A percentile compares a stretch with the other conserved stretches of the same genome.
Evolutionary conservation across 2,113 vertebrate genomes (phyloP).

Genomic region (Zosterops pallidus): DNA sequence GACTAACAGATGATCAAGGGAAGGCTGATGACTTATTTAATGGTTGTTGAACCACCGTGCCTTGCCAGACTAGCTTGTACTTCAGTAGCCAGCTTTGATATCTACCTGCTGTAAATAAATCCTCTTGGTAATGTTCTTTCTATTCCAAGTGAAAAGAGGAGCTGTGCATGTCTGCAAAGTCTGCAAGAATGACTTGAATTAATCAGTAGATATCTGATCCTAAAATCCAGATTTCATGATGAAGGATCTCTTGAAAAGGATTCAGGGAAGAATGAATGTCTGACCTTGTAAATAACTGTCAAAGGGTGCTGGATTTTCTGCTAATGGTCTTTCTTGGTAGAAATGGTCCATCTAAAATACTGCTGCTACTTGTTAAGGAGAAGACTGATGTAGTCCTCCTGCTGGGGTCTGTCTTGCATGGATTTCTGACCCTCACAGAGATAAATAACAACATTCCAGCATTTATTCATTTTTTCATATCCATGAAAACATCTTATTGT

Average conservation of each 20-base stretch:
- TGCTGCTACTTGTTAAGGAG: neutral
- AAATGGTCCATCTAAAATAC: neutral
- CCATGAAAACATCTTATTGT: neutral
- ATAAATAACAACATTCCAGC: neutral
- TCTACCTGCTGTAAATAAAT: neutral
- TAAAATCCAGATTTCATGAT: neutral
- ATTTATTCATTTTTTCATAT: neutral
- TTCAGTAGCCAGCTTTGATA: neutral
- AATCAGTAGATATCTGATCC: neutral
- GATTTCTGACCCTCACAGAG: neutral
- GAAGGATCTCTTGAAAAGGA: neutral
- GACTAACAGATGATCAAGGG: neutral
- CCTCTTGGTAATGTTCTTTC: neutral
- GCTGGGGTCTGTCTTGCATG: neutral
- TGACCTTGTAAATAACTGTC: neutral
- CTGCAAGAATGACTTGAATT: neutral
- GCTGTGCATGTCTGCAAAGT: fast-evolving
- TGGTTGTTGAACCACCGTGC: neutral
- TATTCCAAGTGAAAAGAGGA: neutral
- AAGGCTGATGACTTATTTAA: neutral
- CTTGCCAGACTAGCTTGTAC: neutral
- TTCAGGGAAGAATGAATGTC: neutral
- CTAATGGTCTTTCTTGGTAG: fast-evolving
- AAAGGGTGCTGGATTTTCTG: neutral
- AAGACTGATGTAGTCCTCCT: neutral